Percentiles rank a stretch among this genome's conserved stretches.
Evolutionary conservation across 2,797 vertebrate species (phyloP).

Genomic region (Tenualosa thibaudeaui): DNA sequence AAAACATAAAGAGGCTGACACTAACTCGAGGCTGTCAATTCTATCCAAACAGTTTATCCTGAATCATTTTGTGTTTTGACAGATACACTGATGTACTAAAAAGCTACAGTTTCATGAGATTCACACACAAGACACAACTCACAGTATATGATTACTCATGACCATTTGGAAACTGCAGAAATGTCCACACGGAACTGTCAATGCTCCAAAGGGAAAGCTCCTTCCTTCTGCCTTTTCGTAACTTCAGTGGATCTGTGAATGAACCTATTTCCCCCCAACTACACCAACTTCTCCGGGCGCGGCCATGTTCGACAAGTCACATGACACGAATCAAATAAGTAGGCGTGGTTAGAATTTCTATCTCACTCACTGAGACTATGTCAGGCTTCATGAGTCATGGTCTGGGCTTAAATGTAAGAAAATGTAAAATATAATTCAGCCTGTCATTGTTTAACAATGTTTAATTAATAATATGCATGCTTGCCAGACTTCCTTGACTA

Average conservation of each 20-base stretch:
- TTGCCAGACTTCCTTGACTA: too few relatives aligned
- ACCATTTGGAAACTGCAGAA: constrained; percentile 59
- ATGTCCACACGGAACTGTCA: not conserved
- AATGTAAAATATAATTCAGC: too few relatives aligned
- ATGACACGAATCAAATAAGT: constrained; percentile 52
- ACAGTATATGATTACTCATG: constrained; percentile 70
- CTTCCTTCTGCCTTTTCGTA: too few relatives aligned
- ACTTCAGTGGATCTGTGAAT: not conserved
- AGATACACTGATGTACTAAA: not conserved
- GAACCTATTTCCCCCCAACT: not conserved
- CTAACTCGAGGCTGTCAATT: not conserved
- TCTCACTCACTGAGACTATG: too few relatives aligned
- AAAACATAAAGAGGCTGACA: too few relatives aligned
- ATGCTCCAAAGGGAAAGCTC: not conserved
- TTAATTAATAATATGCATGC: too few relatives aligned
- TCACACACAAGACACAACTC: constrained; percentile 54
- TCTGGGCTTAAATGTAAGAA: too few relatives aligned
- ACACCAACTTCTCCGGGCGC: constrained; percentile 38
- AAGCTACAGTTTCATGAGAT: too few relatives aligned
- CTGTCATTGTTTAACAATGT: too few relatives aligned
- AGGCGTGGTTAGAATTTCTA: not conserved
- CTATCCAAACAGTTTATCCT: not conserved
- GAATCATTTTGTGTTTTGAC: not conserved
- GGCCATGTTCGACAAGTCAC: constrained; percentile 68
- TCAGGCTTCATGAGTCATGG: too few relatives aligned